A percentile compares a stretch with the other conserved stretches of the same genome.
These are phyloP conservation scores for Brevimyrus niger DNA, from an alignment of 2,113 vertebrate species.

Conservation along the genomic window DNA sequence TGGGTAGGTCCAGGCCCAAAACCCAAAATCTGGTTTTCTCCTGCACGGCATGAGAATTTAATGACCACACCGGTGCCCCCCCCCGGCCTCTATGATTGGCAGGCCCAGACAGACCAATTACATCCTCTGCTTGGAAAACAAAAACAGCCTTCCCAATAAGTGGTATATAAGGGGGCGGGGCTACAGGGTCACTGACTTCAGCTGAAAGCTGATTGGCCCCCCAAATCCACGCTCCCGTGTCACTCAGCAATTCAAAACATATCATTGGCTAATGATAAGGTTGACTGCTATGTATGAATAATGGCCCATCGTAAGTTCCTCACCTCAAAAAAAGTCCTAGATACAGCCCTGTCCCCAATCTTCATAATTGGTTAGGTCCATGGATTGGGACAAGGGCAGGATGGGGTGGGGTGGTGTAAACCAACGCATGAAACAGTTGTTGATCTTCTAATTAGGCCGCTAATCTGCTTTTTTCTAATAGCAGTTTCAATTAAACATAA, in stretches of 20 bases:
- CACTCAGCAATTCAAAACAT: not conserved
- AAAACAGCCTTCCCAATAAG: not conserved
- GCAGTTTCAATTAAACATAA: not conserved
- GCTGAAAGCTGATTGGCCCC: not conserved
- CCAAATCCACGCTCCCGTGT: not conserved
- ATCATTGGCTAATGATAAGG: not conserved
- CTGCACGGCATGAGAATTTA: constrained; percentile 23
- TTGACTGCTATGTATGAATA: not conserved
- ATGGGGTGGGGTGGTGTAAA: not conserved
- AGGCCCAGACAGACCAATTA: not conserved
- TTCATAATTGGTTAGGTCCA: not conserved
- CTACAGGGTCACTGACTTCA: not conserved
- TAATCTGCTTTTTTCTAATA: not conserved
- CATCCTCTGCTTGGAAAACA: not conserved
- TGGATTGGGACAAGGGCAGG: not conserved
- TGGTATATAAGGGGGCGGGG: not conserved
- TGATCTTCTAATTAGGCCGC: not conserved
- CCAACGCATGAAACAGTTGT: not conserved
- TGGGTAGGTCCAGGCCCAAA: constrained; percentile 17
- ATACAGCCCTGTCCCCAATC: not conserved
- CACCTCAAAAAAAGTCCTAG: not conserved
- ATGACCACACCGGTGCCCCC: constrained; percentile 41
- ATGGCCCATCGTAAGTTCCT: not conserved
- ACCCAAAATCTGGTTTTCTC: constrained; percentile 12
- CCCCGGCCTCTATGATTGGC: constrained; percentile 24